Conservation (phyloP, 2,113 vertebrate species). For the Chaenogobius annularis region DNA sequence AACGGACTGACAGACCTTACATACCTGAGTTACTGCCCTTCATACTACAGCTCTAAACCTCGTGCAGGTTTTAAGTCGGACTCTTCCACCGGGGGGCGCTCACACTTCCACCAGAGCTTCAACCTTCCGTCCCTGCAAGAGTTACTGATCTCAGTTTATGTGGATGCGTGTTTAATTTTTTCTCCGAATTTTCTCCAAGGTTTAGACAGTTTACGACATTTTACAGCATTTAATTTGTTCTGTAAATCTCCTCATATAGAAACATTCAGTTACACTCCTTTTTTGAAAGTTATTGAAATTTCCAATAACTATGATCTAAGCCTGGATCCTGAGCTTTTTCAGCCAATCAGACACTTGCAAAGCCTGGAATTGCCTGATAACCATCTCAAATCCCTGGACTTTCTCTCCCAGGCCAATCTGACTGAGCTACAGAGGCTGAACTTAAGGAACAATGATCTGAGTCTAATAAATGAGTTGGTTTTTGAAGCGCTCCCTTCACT, state of each 20-base stretch:
- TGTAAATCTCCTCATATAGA: background rate
- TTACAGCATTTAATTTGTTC: background rate
- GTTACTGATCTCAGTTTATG: background rate
- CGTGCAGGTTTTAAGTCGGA: background rate
- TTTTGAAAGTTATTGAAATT: background rate
- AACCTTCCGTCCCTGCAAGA: background rate
- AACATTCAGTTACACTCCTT: background rate
- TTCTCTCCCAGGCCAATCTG: constrained; percentile 60
- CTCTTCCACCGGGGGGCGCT: background rate
- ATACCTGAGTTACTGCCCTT: background rate
- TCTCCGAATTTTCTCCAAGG: background rate
- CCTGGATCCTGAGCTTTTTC: background rate
- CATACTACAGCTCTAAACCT: background rate
- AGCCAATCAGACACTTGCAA: background rate
- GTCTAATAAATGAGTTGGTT: constrained; percentile 35
- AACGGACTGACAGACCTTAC: background rate
- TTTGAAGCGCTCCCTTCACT: constrained; percentile 62
- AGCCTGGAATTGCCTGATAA: background rate
- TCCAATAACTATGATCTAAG: background rate
- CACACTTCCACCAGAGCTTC: background rate
- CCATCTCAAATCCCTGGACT: constrained; percentile 65
- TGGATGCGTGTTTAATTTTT: background rate
- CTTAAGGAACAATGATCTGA: constrained; percentile 54
- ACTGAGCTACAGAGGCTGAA: constrained; percentile 59
- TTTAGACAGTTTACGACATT: background rate